Evolutionary conservation across 1,140 invertebrate species (phyloP).

Genomic region (Copidosoma floridanum): DNA sequence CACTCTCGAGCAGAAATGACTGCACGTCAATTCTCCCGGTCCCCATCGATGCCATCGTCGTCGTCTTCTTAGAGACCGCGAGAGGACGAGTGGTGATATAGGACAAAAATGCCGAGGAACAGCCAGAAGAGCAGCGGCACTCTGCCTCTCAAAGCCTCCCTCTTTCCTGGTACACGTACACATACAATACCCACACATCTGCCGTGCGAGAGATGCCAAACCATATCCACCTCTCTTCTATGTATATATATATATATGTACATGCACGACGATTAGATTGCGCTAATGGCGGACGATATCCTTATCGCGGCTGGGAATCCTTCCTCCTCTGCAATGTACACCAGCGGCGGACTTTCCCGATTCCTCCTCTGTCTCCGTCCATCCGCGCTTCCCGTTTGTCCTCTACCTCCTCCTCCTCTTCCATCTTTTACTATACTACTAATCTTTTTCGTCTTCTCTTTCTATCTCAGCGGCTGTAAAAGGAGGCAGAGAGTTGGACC

Average conservation of each 20-base stretch:
- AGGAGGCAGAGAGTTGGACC: background rate
- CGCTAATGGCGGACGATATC: conserved; percentile 47
- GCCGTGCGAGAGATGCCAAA: too few relatives aligned
- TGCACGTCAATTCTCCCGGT: too few relatives aligned
- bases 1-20: background rate
- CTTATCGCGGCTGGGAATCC: conserved; percentile 36
- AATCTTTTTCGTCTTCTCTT: background rate
- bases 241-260: too few relatives aligned
- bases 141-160: conserved; percentile 13
- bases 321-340: conserved; percentile 31
- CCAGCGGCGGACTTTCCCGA: conserved; percentile 4
- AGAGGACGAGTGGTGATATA: conserved; percentile 4
- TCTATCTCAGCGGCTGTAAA: too few relatives aligned
- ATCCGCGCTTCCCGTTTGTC: conserved; percentile 8
- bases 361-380: conserved; percentile 8
- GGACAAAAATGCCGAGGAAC: background rate
- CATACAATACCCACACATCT: background rate
- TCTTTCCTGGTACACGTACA: conserved; percentile 7
- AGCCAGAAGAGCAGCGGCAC: background rate
- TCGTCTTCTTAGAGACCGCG: background rate
- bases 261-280: conserved; percentile 47
- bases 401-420: background rate
- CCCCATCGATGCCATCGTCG: too few relatives aligned
- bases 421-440: background rate
- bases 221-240: too few relatives aligned